phyloP scores from a whole-genome alignment of 2,113 vertebrate genomes.

The Haliaeetus leucogaster region DNA sequence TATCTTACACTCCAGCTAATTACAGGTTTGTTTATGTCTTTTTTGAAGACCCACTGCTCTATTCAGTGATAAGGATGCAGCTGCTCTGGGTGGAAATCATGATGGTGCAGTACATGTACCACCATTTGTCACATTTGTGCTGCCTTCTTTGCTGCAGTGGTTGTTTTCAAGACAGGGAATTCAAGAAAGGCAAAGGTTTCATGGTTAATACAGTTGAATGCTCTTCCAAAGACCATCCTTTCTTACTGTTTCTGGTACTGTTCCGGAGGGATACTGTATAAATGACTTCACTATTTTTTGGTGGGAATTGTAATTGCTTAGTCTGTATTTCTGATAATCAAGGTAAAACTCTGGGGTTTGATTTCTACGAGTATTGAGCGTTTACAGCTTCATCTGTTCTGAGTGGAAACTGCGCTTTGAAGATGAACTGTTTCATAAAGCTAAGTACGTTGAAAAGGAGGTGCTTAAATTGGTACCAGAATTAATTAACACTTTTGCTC shows the following conservation, averaged over 20 bases:
- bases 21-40: background rate
- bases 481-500: conserved; percentile 20
- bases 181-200: background rate
- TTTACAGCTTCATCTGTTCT: background rate
- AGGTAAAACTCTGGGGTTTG: background rate
- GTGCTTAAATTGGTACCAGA: background rate
- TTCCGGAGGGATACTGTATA: background rate
- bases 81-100: background rate
- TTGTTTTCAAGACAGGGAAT: background rate
- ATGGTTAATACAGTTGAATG: background rate
- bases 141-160: background rate
- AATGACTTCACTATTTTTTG: background rate
- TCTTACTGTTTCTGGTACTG: background rate
- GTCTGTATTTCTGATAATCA: background rate
- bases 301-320: background rate
- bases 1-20: background rate
- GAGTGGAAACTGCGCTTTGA: background rate
- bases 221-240: background rate
- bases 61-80: background rate
- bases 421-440: background rate
- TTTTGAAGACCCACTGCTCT: background rate
- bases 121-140: background rate
- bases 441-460: background rate
- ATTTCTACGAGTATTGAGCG: background rate
- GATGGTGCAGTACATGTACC: too few relatives aligned